A percentile compares a stretch with the other conserved stretches of the same genome.
These are phyloP conservation scores for Hylaeus volcanicus DNA, from an alignment of 1,140 invertebrate species.

Conservation along the genomic window DNA sequence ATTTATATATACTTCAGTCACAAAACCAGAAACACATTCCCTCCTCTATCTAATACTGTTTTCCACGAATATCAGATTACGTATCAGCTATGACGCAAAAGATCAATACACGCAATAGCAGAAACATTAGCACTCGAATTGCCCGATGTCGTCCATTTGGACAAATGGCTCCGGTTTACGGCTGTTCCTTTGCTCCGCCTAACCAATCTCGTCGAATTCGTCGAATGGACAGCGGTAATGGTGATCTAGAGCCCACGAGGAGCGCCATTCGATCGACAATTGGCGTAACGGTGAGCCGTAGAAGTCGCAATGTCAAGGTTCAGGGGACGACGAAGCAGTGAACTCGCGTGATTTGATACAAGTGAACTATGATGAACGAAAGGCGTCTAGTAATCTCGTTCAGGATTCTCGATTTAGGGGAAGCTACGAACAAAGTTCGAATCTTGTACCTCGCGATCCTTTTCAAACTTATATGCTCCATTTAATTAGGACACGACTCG, in stretches of 20 bases:
- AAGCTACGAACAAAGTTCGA: neutral
- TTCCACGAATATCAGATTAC: too few relatives aligned
- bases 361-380: constrained; percentile 15
- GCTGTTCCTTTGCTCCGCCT: constrained; percentile 10
- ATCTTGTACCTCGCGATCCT: too few relatives aligned
- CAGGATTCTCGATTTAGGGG: neutral
- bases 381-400: constrained; percentile 28
- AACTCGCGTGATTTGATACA: constrained; percentile 20
- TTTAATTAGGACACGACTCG: too few relatives aligned
- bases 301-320: constrained; percentile 53
- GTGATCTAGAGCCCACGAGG: neutral
- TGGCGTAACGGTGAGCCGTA: neutral
- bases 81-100: too few relatives aligned
- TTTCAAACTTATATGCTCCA: too few relatives aligned
- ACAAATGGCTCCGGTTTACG: constrained; percentile 28
- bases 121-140: constrained; percentile 3
- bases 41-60: too few relatives aligned
- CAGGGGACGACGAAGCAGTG: neutral
- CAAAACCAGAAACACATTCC: too few relatives aligned
- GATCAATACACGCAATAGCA: constrained; percentile 2
- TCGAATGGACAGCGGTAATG: constrained; percentile 17
- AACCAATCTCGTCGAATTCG: constrained; percentile 38
- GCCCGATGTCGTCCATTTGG: neutral
- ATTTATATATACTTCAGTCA: too few relatives aligned
- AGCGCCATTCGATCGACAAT: neutral